Evolutionary conservation across 2,113 vertebrate species (phyloP).

Genomic region (Oryzias melastigma): DNA sequence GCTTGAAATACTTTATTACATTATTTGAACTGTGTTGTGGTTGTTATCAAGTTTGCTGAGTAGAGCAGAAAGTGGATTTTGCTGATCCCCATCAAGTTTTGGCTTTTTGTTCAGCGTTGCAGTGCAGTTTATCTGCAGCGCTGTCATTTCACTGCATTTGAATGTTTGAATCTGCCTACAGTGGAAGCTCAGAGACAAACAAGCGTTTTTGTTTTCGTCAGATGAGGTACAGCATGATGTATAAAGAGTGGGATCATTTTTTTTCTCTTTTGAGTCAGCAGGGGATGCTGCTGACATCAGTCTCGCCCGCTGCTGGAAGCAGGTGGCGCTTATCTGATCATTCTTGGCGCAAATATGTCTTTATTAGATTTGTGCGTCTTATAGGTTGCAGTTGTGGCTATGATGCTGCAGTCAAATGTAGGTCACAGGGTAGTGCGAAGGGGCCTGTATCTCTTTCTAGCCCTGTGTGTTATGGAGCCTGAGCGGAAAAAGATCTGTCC

Average conservation of each 20-base stretch:
- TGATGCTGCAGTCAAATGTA: conserved; percentile 4
- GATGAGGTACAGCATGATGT: neutral
- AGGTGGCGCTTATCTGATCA: neutral
- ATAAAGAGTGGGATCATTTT: too few species aligned
- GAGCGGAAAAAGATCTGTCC: conserved; percentile 41
- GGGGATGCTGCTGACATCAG: neutral
- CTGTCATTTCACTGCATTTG: conserved; percentile 10
- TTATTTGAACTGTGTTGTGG: neutral
- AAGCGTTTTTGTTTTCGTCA: neutral
- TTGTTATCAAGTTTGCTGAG: neutral
- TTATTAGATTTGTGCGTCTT: neutral
- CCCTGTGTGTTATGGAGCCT: conserved; percentile 12
- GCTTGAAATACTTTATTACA: neutral
- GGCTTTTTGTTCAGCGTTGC: neutral
- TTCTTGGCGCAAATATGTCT: neutral
- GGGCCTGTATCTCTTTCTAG: conserved; percentile 1
- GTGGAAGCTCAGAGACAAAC: neutral
- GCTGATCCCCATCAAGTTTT: neutral
- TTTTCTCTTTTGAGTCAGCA: neutral
- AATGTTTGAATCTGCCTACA: conserved; percentile 1
- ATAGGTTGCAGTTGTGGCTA: neutral
- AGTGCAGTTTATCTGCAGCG: neutral
- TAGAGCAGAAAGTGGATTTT: neutral
- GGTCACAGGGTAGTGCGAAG: conserved; percentile 6
- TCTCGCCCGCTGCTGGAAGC: neutral